Base-by-base conservation (phyloP, 2,888 invertebrate genomes). In the Diogma glabrata region DNA sequence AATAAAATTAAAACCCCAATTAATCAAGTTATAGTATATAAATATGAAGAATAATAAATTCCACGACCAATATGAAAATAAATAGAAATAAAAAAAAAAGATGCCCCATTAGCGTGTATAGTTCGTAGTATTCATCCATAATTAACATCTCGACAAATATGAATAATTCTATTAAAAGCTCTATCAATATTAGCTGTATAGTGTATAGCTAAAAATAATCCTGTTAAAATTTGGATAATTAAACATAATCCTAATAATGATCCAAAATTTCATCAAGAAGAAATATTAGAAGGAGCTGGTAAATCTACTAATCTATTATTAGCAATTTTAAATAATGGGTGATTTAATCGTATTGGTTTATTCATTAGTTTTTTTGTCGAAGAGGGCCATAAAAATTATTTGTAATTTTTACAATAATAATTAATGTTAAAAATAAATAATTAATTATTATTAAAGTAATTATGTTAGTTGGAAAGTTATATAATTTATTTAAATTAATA, bases 61-160 rank as follows among this genome's bases (percentile, higher is more conserved):
- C 38, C 38, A 16, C 38, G 38, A 3, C 17, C 14, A 38, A 38
- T 38, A 16, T 38, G 38, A 36, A 36, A 3, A n/a, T n/a, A n/a
- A n/a, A n/a, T n/a, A n/a, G n/a, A n/a, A n/a, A n/a, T n/a, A n/a
- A n/a, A n/a, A n/a, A n/a, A n/a, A n/a, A n/a, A n/a, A n/a, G 81
- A 82, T 38, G 82, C 84, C 43, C 82, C 82, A 65, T 85, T 85
- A 47, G 81, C 78, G 61, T 85, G 84, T 5, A 81, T 17, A 2
- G 74, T 74, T 57, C 81, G 82, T 51, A 83, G n/a, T n/a, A n/a
- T n/a, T n/a, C n/a, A n/a, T n/a, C n/a, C n/a, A 64, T 76, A 75
- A 62, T 81, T 82, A 56, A 83, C 77, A 71, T 84, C 77, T 63
- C 81, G 81, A 24, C 77, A 77, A 70, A 84, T 84, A 65, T 82